Base-by-base conservation (phyloP, 2,797 vertebrate genomes). In the Pterois miles region DNA sequence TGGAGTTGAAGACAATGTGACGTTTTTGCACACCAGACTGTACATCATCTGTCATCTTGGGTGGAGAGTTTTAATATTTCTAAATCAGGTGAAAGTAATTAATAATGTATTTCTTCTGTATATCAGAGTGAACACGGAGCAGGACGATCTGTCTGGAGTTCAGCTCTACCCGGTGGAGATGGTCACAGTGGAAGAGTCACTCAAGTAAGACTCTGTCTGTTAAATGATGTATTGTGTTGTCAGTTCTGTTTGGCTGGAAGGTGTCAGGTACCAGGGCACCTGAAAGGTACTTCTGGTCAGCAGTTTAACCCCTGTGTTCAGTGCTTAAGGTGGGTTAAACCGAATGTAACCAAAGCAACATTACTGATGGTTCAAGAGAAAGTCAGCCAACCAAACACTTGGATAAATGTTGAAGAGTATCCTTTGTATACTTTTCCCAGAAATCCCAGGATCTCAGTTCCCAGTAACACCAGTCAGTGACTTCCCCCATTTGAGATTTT, bases 81-180 rank as follows among this genome's bases (percentile, higher is more conserved):
- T 29, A 11, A 23, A 54, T 14, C 5, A 12, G 33, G 57, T 11
- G 2, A 11, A 14, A 56, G 4, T 3, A 5, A 10, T 31, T 18
- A 29, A 2, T 18, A 18, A 16, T 3, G 14, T 8, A 0, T 2
- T 56, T 27, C 8, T 33, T 62, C 8, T 74, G 23, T 78, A 29
- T 43, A 4, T 86, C 88, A 97, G 96, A 83, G 92, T 95, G 81
- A 96, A 76, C 23, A 43, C 91, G 33, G 94, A 93, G 86, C 91
- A 95, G 62, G 88, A 94, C 7, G 93, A 96, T 14, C 68, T 93
- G 90, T 89, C 92, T 73, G 92, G 87, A 74, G 93, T 96, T 56
- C 95, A 94, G 83, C 93, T 97, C 23, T 97, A 95, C 85, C 93
- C 94, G 2, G 85, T 93, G 81, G 95, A 96, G 78, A 85, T 94